Evolutionary conservation across 2,797 vertebrate species (phyloP), one percentile per base, ranked within the genome.

Genomic region (Neostethus bicornis): DNA sequence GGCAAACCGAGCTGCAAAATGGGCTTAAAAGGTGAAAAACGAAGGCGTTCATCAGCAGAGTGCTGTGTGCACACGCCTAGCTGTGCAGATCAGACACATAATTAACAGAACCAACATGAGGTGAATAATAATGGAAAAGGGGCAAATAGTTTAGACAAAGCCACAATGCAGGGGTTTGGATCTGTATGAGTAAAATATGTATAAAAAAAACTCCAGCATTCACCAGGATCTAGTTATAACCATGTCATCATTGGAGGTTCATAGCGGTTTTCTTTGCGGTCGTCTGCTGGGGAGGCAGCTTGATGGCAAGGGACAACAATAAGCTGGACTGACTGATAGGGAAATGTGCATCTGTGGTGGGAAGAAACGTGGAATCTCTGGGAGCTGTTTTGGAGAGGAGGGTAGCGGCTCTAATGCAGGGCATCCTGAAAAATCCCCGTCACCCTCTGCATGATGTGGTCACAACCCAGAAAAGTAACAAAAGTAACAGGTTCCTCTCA

Each of bases 11-110:
- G 54, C 54, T 37, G 67, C 35, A 77, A n/a, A 73, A 76, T 73
- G 75, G 75, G 54, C 52, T 80, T 61, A 67, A 77, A 49, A 82
- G 64, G 77, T 80, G 73, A 74, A 68, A 78, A 80, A 73, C 48
- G 17, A 75, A 76, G 66, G 66, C 66, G 46, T 45, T 50, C 70
- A 60, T 70, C 62, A 32, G 37, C 39, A 39, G 28, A 55, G 48
- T 4, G 58, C 68, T 46, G 21, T 19, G 20, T 38, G 50, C 24
- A 16, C 50, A 37, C 13, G 21, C 20, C 46, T 48, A 39, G 9
- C 42, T 23, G 58, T 39, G 39, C 43, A 37, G 39, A 39, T 58
- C 61, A 68, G 42, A 47, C 56, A 35, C 38, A 45, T 42, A 10
- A 61, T 52, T 51, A 51, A 21, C 53, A 45, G 34, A 23, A 19